phyloP scores from a whole-genome alignment of 2,888 invertebrate species.

The Hemicrepidius hirtus region DNA sequence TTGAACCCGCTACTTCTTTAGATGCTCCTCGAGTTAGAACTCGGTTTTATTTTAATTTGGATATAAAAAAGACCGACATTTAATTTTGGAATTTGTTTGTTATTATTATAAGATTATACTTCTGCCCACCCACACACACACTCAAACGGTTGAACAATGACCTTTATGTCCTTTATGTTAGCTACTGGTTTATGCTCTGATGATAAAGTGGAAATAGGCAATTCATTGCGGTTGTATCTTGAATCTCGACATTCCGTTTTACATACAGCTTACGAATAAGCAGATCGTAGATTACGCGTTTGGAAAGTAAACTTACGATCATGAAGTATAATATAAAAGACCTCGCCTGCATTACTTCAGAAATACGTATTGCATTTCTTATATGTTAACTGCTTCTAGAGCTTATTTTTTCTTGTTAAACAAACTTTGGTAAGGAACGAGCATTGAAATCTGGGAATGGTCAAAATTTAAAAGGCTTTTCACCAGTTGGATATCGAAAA shows the following conservation, averaged over 20 bases:
- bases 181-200: conserved; percentile 34
- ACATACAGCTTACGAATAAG: conserved; percentile 29
- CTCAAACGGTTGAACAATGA: conserved; percentile 15
- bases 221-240: conserved; percentile 35
- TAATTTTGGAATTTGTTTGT: too few relatives aligned
- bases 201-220: conserved; percentile 39
- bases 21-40: too few relatives aligned
- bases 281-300: conserved; percentile 26
- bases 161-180: conserved; percentile 25
- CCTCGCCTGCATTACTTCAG: background rate
- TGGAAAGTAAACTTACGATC: conserved; percentile 8
- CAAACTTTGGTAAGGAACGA: background rate
- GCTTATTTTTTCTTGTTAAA: background rate
- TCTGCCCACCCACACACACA: conserved; percentile 1
- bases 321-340: background rate
- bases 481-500: too few relatives aligned
- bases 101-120: background rate
- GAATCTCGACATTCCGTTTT: conserved; percentile 35
- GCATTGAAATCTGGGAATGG: too few relatives aligned
- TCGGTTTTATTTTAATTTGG: too few relatives aligned
- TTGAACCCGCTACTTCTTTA: too few relatives aligned
- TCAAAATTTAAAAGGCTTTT: too few relatives aligned
- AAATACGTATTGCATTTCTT: background rate
- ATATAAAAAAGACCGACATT: background rate
- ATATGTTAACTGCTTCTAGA: background rate